A percentile compares a stretch with the other conserved stretches of the same genome.
Evolutionary conservation across 1,140 invertebrate species (phyloP).

Genomic region (Cyclina sinensis): DNA sequence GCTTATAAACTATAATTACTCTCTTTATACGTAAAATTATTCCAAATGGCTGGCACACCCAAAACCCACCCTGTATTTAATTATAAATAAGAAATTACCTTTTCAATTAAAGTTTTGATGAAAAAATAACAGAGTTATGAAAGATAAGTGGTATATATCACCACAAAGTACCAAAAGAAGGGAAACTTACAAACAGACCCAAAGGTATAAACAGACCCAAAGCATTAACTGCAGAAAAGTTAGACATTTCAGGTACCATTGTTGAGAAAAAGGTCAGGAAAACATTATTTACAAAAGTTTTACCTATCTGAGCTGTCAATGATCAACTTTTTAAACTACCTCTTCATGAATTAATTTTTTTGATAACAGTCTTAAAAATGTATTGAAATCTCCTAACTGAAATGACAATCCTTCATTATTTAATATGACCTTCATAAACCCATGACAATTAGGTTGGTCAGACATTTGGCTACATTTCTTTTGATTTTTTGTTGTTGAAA

Average conservation of each 20-base stretch:
- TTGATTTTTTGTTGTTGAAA: slow-evolving; percentile 25
- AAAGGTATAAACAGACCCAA: background rate
- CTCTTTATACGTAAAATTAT: background rate
- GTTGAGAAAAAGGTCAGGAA: background rate
- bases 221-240: background rate
- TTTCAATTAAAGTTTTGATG: slow-evolving; percentile 25
- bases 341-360: background rate
- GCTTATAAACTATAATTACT: slow-evolving; percentile 23
- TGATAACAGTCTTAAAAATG: background rate
- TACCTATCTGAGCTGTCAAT: too few relatives aligned
- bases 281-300: too few relatives aligned
- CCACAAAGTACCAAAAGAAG: background rate
- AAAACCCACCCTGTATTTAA: background rate
- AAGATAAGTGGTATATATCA: background rate
- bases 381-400: background rate
- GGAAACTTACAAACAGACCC: background rate
- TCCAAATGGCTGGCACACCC: slow-evolving; percentile 19
- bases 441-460: slow-evolving; percentile 1
- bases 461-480: background rate
- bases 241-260: background rate
- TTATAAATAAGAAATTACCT: background rate
- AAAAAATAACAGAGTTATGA: slow-evolving; percentile 29
- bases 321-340: too few relatives aligned
- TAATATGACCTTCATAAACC: background rate
- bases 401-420: background rate